Base-by-base conservation (phyloP, 2,888 invertebrate genomes). In the Lepidochrysops patricia region DNA sequence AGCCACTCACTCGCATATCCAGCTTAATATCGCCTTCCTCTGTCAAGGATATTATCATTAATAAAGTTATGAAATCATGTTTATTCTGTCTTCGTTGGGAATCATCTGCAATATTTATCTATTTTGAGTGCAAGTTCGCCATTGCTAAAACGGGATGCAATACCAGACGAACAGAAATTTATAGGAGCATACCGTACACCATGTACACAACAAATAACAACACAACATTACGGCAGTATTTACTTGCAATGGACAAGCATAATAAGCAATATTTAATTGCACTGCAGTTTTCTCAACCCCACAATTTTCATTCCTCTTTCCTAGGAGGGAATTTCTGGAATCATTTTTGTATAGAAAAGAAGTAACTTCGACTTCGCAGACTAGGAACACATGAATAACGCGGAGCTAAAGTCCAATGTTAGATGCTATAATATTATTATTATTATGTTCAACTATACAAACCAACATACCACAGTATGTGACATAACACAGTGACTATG, bases 331-430 rank as follows among this genome's bases (percentile, higher is more conserved):
- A 23, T 19, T 43, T 43, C 43, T 43, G 43, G 43, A 43, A 43
- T 43, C 9, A 43, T 43, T 23, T 23, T 19, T 19, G 5, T 43
- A 9, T 43, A 43, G 43, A 43, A 43, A 43, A 43, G 43, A 43
- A 43, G 43, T 43, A 43, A 43, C 43, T 43, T 43, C 43, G 43
- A 43, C 43, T 43, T 43, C 19, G 43, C 23, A 12, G 43, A 57
- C 52, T 29, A 61, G 61, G 61, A 52, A 37, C 12, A 37, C 35
- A 61, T 57, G n/a, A 52, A 37, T 35, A 15, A 35, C 13, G 15
- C 15, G 5, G 56, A 60, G 32, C 13, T 25, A 9, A 43, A 23
- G 23, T 43, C 9, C 43, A 19, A 43, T 9, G 19, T 19, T 43
- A 43, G 12, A 15, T 37, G 15, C 35, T 13, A 43, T 19, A 43